Percentiles rank a stretch among this genome's conserved stretches.
Conservation (phyloP, 2,113 vertebrate species). For the Lepus timidus region DNA sequence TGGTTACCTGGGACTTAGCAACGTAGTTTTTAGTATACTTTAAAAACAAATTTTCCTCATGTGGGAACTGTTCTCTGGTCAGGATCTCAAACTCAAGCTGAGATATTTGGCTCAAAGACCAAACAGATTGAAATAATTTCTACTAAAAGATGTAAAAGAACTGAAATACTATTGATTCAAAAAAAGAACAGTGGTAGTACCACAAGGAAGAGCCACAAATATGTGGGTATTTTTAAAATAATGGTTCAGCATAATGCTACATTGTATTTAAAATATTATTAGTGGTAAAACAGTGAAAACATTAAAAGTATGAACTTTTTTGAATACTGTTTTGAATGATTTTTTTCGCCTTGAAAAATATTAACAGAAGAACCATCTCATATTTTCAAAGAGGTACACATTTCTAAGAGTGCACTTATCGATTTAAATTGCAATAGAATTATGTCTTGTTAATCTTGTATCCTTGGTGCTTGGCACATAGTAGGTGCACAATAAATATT, state of each 20-base stretch:
- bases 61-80: conserved; percentile 26
- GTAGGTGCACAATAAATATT: conserved; percentile 83
- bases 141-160: conserved; percentile 56
- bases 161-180: conserved; percentile 68
- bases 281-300: conserved; percentile 26
- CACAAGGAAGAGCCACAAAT: conserved; percentile 55
- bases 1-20: not conserved
- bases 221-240: conserved; percentile 31
- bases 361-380: conserved; percentile 12
- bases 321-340: conserved; percentile 17
- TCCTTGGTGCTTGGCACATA: conserved; percentile 74
- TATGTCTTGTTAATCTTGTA: conserved; percentile 67
- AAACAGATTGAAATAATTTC: conserved; percentile 73
- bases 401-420: conserved; percentile 33
- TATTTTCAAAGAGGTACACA: conserved; percentile 36
- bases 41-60: conserved; percentile 49
- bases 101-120: conserved; percentile 66
- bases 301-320: conserved; percentile 25
- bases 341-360: not conserved
- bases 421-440: conserved; percentile 55
- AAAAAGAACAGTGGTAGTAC: conserved; percentile 7
- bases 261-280: conserved; percentile 46
- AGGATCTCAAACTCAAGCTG: conserved; percentile 64
- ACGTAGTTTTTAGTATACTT: conserved; percentile 29
- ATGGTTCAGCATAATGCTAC: not conserved